A percentile compares a stretch with the other conserved stretches of the same genome.
Evolutionary conservation across 2,113 vertebrate species (phyloP).

Genomic region (Hirundichthys speculiger): DNA sequence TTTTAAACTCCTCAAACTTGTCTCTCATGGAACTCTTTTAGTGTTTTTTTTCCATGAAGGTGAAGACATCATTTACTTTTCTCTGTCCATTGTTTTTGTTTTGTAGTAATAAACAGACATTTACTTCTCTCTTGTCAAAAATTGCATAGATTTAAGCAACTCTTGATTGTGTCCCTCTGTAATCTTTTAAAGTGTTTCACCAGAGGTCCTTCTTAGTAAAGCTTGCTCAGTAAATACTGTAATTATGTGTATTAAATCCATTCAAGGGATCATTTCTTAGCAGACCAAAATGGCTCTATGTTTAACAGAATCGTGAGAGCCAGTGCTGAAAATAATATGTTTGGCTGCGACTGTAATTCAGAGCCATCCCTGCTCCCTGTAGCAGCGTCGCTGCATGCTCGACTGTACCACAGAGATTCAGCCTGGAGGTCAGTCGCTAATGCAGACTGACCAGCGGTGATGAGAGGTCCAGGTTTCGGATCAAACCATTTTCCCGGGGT

Average conservation of each 20-base stretch:
- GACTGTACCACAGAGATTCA: conserved; percentile 11
- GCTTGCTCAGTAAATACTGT: no score
- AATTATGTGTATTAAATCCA: no score
- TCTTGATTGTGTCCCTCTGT: background rate
- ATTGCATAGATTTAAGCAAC: conserved; percentile 16
- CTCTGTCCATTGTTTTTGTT: background rate
- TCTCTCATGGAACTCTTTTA: conserved; percentile 23
- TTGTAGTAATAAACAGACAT: conserved; percentile 24
- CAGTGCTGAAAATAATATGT: conserved; percentile 28
- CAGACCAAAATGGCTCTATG: background rate
- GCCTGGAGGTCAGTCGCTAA: conserved; percentile 36
- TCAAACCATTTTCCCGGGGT: conserved; percentile 54
- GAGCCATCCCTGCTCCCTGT: background rate
- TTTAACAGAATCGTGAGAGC: conserved; percentile 32
- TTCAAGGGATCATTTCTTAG: no score
- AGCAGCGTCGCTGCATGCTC: no score
- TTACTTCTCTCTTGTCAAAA: conserved; percentile 27
- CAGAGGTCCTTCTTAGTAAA: no score
- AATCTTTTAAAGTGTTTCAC: conserved; percentile 27
- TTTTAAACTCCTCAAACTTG: conserved; percentile 28
- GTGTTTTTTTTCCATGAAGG: conserved; percentile 6
- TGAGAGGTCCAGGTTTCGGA: conserved; percentile 41
- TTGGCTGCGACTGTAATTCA: conserved; percentile 17
- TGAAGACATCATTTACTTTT: conserved; percentile 14
- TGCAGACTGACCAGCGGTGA: conserved; percentile 22